A percentile compares a stretch with the other conserved stretches of the same genome.
These are phyloP conservation scores for Motacilla alba DNA, from an alignment of 2,113 vertebrate species.

Conservation along the genomic window DNA sequence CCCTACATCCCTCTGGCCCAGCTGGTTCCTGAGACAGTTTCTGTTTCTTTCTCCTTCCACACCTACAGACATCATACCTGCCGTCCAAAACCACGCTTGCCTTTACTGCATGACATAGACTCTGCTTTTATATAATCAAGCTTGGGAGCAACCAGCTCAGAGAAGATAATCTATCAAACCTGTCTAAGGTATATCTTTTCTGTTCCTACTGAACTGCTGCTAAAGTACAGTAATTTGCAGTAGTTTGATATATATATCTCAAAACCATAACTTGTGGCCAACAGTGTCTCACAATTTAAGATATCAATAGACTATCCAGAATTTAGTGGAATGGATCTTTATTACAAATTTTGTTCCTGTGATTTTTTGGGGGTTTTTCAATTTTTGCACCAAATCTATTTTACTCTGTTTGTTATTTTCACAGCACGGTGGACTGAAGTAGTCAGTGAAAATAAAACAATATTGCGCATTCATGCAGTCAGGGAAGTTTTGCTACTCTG, in stretches of 20 bases:
- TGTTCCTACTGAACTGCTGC: neutral
- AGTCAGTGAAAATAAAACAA: conserved; percentile 31
- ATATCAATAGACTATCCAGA: neutral
- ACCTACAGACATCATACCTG: neutral
- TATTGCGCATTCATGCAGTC: neutral
- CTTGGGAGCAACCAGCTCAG: neutral
- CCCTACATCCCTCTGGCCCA: neutral
- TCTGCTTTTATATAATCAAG: neutral
- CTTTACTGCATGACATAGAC: neutral
- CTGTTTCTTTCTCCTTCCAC: neutral
- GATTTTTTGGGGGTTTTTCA: neutral
- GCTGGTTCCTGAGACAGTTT: neutral
- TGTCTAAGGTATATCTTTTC: neutral
- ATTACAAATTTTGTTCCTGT: neutral
- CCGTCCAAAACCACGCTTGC: rapidly evolving
- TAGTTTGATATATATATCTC: neutral
- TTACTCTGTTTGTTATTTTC: conserved; percentile 32
- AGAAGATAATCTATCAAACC: neutral
- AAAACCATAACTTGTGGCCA: conserved; percentile 9
- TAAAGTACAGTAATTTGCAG: conserved; percentile 41
- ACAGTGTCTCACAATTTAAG: neutral
- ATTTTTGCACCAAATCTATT: conserved; percentile 22
- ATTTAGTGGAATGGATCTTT: conserved; percentile 26
- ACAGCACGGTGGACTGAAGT: neutral
- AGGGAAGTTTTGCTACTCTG: neutral